Base-by-base conservation (phyloP, 2,888 invertebrate species). In the Tetranychus truncatus region DNA sequence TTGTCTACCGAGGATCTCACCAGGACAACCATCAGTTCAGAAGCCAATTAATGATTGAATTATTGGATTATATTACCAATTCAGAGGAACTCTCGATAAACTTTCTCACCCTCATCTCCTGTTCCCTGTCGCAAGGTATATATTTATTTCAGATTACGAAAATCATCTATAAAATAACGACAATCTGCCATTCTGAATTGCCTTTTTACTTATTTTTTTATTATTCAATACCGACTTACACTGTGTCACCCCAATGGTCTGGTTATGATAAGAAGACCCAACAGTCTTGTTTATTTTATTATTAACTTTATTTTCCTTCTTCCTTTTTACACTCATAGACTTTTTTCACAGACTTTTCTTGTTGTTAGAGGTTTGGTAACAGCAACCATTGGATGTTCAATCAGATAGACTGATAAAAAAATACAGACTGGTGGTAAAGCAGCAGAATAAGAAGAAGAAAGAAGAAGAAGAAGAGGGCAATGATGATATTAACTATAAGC, bases 341-440 rank as follows among this genome's bases (percentile, higher is more conserved):
- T 55, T 55, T 55, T 55, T 55, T 55, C 55, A 55, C 55, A 55
- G 55, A 55, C 55, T 55, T 55, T 55, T 55, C 55, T 55, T 55
- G 55, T 55, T 55, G 55, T 15, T 55, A 15, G 55, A 15, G 9
- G 9, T 55, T 55, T 55, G 55, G 55, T 55, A 55, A 55, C 55
- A 55, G 11, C 1, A 55, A 55, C 55, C 55, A 15, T 15, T 55
- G 9, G 15, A 55, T 55, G 55, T 55, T 55, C 15, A 55, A 55
- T 55, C 15, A 55, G 55, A 55, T 55, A 15, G 55, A 55, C 55
- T 55, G 15, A 55, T 55, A 34, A 34, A 34, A 24, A 34, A 34
- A 34, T 34, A 34, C 34, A 34, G 34, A 34, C 34, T 34, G 34
- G 34, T 34, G 34, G 34, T 34, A 34, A 34, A 34, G 34, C 34